phyloP scores from a whole-genome alignment of 2,113 vertebrate species.

The Hypomesus transpacificus region DNA sequence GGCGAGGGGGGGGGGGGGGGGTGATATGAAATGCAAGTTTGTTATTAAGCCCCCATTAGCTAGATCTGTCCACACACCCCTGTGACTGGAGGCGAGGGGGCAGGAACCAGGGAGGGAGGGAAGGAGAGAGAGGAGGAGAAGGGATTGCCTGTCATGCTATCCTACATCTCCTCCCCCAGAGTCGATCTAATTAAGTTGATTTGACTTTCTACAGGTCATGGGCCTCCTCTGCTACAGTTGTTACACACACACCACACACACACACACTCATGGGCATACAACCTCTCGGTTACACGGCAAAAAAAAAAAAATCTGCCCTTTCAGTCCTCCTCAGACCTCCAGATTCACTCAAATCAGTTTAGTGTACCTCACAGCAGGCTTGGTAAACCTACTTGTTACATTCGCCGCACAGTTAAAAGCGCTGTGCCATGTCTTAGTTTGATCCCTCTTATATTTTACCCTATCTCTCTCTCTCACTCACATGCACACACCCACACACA shows the following conservation, averaged over 20 bases:
- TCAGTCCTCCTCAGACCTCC: not conserved
- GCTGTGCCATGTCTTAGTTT: not conserved
- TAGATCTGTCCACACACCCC: slow-evolving; percentile 5
- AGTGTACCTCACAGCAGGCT: not conserved
- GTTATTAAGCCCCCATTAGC: slow-evolving; percentile 26
- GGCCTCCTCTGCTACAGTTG: slow-evolving; percentile 10
- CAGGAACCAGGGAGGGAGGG: slow-evolving; percentile 10
- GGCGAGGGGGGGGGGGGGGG: slow-evolving; percentile 1
- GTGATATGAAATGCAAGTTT: slow-evolving; percentile 32
- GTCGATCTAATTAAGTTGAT: slow-evolving; percentile 17
- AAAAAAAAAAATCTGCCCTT: not conserved
- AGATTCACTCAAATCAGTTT: not conserved
- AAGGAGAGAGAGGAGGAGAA: slow-evolving; percentile 1
- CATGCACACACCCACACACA: no score
- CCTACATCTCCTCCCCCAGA: slow-evolving; percentile 2
- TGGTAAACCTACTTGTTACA: not conserved
- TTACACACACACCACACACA: not conserved
- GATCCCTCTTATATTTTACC: no score
- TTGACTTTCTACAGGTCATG: slow-evolving; percentile 3
- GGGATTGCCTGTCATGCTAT: slow-evolving; percentile 7
- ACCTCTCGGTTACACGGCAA: no score
- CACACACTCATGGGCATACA: no score
- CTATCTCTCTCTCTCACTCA: no score
- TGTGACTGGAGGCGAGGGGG: slow-evolving; percentile 18
- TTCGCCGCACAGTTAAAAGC: no score